A percentile compares a stretch with the other conserved stretches of the same genome.
These are phyloP conservation scores for Heteromyza rotundicornis DNA, from an alignment of 2,888 invertebrate species.

Conservation along the genomic window DNA sequence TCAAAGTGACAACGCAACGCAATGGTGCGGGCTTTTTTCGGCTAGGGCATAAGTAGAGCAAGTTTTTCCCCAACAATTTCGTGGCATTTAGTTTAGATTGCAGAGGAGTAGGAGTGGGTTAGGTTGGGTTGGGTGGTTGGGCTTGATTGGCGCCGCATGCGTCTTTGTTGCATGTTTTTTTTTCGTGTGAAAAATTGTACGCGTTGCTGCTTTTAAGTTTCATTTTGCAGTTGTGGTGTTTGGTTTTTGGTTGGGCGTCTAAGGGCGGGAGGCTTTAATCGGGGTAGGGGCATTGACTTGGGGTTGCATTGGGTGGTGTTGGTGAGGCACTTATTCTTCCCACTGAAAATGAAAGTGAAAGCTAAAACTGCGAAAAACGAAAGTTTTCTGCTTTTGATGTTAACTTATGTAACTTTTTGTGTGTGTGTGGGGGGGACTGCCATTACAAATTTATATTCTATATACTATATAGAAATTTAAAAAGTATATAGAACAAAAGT, in stretches of 20 bases:
- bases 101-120: not conserved
- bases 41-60: not conserved
- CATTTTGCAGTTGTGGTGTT: not conserved
- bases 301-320: not conserved
- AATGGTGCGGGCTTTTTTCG: not conserved
- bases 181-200: constrained; percentile 1
- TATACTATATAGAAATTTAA: no score
- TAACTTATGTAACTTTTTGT: constrained; percentile 12
- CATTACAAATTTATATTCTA: constrained; percentile 10
- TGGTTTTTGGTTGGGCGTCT: not conserved
- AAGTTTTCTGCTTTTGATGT: constrained; percentile 16
- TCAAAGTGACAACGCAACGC: not conserved
- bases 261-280: not conserved
- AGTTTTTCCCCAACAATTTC: not conserved
- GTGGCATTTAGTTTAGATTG: not conserved
- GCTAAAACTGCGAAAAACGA: constrained; percentile 14
- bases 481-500: not conserved
- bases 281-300: no score
- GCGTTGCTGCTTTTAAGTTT: not conserved
- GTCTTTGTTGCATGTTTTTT: constrained; percentile 1
- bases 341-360: constrained; percentile 6
- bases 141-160: not conserved
- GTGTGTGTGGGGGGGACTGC: no score
- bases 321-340: not conserved
- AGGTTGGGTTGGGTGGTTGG: not conserved